These are phyloP conservation scores for Alauda arvensis DNA, from an alignment of 2,797 vertebrate species.

Conservation along the genomic window DNA sequence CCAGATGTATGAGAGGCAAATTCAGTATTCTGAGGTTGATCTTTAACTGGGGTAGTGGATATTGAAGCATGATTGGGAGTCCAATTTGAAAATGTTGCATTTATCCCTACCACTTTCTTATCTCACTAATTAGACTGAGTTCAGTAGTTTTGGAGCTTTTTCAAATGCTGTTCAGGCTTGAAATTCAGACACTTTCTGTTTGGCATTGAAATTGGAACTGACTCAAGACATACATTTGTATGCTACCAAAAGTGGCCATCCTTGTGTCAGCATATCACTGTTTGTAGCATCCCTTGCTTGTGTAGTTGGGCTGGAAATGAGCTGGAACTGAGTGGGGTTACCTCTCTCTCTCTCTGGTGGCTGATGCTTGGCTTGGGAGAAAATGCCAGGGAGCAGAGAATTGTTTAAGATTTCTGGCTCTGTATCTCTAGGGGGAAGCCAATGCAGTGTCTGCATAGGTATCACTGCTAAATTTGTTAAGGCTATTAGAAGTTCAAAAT, in stretches of 20 bases:
- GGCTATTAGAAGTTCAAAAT: not conserved
- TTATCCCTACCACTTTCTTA: not conserved
- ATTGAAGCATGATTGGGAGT: not conserved
- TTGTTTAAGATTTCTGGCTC: not conserved
- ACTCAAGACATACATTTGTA: not conserved
- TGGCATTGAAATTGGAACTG: not conserved
- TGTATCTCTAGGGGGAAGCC: not conserved
- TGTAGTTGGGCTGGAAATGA: not conserved
- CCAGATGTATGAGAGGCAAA: not conserved
- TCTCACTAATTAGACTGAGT: not conserved
- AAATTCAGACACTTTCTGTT: not conserved
- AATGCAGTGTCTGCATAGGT: not conserved
- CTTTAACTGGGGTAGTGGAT: not conserved
- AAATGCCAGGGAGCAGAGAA: not conserved
- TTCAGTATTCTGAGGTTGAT: not conserved
- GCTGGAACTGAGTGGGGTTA: not conserved
- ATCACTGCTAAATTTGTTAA: not conserved
- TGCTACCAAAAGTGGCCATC: not conserved
- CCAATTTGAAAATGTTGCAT: not conserved
- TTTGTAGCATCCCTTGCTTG: not conserved
- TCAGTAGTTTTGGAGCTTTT: not conserved
- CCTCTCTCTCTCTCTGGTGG: not conserved
- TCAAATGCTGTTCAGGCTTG: not conserved
- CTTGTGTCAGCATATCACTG: not conserved
- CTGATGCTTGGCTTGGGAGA: not conserved